Conservation (phyloP, 2,888 invertebrate genomes). For the Toxonevra muliebris region DNA sequence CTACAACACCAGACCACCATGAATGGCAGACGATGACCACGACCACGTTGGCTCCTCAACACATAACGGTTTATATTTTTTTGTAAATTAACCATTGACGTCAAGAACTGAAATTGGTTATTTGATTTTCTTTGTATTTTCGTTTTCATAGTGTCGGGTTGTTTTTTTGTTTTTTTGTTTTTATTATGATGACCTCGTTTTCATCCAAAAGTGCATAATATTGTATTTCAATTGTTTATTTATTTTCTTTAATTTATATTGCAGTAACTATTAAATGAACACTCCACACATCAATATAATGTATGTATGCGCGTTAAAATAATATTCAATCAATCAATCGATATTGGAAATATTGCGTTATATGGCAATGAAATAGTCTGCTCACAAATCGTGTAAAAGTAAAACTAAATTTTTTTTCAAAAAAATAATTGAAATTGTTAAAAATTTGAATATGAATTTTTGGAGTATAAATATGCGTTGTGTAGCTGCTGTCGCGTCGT, state of each 20-base stretch:
- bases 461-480: too few species aligned
- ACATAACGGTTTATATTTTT: conserved; percentile 1
- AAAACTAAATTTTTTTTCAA: conserved; percentile 21
- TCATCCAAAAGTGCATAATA: not conserved
- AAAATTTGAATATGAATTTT: too few species aligned
- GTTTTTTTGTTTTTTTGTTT: conserved; percentile 20
- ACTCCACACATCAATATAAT: not conserved
- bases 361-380: not conserved
- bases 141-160: conserved; percentile 44
- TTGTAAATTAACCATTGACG: not conserved
- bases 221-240: not conserved
- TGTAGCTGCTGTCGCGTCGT: too few species aligned
- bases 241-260: not conserved
- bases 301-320: not conserved
- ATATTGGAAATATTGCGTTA: not conserved
- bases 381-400: conserved; percentile 9
- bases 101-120: conserved; percentile 8
- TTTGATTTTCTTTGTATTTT: conserved; percentile 42
- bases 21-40: conserved; percentile 12
- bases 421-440: not conserved
- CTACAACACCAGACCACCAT: conserved; percentile 35
- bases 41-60: not conserved
- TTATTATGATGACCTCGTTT: conserved; percentile 21
- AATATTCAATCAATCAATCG: not conserved
- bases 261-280: not conserved